Conservation (phyloP, 2,113 vertebrate genomes). For the Paraplagusia blochii region DNA sequence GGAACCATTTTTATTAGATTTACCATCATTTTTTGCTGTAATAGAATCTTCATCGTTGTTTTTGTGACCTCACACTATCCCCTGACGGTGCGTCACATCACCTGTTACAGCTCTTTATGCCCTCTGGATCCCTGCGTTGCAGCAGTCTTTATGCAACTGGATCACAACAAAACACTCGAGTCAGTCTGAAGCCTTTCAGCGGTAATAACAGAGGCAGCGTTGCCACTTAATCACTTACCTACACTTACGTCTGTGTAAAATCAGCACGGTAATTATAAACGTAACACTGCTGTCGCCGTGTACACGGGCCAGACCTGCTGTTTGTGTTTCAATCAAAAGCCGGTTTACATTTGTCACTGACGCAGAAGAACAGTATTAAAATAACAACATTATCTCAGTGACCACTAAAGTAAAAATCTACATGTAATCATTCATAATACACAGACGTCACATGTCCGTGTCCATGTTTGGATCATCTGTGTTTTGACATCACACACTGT, state of each 20-base stretch:
- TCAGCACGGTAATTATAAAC: no score
- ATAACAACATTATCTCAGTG: conserved; percentile 6
- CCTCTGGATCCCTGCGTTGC: no score
- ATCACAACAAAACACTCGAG: no score
- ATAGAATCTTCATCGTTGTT: neutral
- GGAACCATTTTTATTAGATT: conserved; percentile 28
- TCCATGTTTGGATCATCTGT: conserved; percentile 21
- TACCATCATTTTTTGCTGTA: neutral
- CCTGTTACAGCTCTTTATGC: no score
- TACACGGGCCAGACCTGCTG: no score
- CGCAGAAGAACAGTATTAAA: neutral
- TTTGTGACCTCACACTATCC: conserved; percentile 5
- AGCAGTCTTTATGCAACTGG: no score
- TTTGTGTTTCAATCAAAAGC: conserved; percentile 8
- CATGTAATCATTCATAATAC: conserved; percentile 21
- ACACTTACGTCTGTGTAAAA: no score
- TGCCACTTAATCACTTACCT: no score
- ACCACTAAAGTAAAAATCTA: conserved; percentile 6
- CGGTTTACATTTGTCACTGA: conserved; percentile 9
- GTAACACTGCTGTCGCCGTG: no score
- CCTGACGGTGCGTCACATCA: neutral
- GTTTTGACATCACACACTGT: conserved; percentile 28
- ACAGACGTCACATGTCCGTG: conserved; percentile 14
- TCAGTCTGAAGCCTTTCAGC: no score
- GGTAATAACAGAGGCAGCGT: no score